Conservation (phyloP, 2,113 vertebrate species). For the Natator depressus region DNA sequence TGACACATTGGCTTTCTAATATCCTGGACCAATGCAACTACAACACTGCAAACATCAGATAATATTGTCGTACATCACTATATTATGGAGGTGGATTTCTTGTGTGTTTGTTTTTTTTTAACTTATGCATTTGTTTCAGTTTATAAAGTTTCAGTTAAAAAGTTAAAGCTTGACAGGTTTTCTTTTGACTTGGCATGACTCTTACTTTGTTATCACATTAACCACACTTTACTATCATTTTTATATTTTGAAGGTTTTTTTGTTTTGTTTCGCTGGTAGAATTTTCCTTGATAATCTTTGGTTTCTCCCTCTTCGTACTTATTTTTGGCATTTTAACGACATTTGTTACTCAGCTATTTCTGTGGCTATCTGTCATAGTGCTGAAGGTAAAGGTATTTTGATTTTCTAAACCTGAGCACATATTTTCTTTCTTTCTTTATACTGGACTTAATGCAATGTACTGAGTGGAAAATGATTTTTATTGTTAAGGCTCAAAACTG, state of each 20-base stretch:
- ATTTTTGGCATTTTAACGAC: not conserved
- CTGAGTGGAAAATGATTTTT: not conserved
- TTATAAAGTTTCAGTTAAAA: not conserved
- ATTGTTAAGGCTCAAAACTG: not conserved
- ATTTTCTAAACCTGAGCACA: not conserved
- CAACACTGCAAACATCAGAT: not conserved
- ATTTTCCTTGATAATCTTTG: not conserved
- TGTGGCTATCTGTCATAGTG: not conserved
- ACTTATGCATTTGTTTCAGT: not conserved
- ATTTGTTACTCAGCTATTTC: not conserved
- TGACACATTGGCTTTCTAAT: too few relatives aligned
- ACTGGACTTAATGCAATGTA: not conserved
- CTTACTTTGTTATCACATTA: not conserved
- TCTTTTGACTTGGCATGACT: not conserved
- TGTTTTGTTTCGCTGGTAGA: not conserved
- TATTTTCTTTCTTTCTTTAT: not conserved
- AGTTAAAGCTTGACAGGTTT: not conserved
- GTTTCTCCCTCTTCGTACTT: not conserved
- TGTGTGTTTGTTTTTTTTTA: not conserved
- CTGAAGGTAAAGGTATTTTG: not conserved
- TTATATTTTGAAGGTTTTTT: not conserved
- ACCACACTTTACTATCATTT: not conserved
- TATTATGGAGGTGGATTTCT: not conserved
- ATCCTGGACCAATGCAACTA: too few relatives aligned
- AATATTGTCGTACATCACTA: not conserved